phyloP scores from a whole-genome alignment of 2,797 vertebrate species.

The Halcyon smyrnensis region DNA sequence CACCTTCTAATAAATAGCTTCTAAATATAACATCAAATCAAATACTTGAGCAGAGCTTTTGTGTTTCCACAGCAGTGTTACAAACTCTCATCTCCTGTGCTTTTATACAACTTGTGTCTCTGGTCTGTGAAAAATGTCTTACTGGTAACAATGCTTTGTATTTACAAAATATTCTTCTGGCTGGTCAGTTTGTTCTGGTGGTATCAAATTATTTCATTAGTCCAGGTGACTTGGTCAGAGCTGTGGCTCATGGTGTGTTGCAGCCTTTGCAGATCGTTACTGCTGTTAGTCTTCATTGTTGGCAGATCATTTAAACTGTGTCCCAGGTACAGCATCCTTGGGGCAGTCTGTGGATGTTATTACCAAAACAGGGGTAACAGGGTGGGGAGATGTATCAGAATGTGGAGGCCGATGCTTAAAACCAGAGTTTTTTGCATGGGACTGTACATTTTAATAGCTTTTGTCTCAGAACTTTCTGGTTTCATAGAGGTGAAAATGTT shows the following conservation, averaged over 20 bases:
- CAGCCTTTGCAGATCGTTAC: not conserved
- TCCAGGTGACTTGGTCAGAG: not conserved
- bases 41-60: not conserved
- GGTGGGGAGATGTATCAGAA: not conserved
- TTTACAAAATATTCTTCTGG: not conserved
- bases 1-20: not conserved
- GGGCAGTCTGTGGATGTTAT: rapidly evolving
- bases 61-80: not conserved
- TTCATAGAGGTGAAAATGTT: not conserved
- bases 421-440: not conserved
- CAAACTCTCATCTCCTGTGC: not conserved
- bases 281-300: rapidly evolving
- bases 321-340: not conserved
- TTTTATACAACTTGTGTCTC: not conserved
- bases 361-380: not conserved
- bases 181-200: not conserved
- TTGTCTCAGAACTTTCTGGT: not conserved
- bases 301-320: not conserved
- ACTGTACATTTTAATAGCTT: not conserved
- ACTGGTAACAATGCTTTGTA: not conserved
- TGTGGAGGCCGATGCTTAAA: not conserved
- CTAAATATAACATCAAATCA: not conserved
- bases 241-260: not conserved
- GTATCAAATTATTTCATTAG: not conserved
- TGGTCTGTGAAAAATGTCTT: not conserved